Evolutionary conservation across 2,113 vertebrate species (phyloP).

Genomic region (Xiphophorus couchianus): DNA sequence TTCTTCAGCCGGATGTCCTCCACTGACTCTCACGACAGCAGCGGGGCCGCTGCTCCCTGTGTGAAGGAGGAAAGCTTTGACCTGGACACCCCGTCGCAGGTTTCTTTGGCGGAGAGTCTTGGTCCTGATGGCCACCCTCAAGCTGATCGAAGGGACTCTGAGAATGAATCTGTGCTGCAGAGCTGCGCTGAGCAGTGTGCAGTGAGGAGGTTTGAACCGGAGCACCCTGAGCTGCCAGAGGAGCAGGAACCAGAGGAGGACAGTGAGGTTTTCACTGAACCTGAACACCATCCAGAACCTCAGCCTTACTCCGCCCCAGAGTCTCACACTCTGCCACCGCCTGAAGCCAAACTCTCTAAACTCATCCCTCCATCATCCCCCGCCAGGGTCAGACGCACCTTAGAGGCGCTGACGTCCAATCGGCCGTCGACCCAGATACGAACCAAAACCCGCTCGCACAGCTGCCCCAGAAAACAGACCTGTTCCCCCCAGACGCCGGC

Average conservation of each 20-base stretch:
- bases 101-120: conserved; percentile 63
- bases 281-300: conserved; percentile 26
- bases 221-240: conserved; percentile 31
- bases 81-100: conserved; percentile 47
- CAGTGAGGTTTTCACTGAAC: conserved; percentile 2
- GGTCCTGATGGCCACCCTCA: conserved; percentile 68
- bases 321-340: conserved; percentile 16
- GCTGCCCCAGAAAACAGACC: conserved; percentile 72
- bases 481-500: conserved; percentile 66
- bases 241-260: conserved; percentile 25
- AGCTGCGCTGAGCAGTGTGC: conserved; percentile 38
- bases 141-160: conserved; percentile 40
- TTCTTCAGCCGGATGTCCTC: conserved; percentile 85
- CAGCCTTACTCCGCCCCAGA: conserved; percentile 13
- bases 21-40: conserved; percentile 59
- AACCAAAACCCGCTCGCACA: conserved; percentile 59
- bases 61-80: conserved; percentile 60
- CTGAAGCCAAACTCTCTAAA: conserved; percentile 26
- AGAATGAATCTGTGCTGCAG: conserved; percentile 34
- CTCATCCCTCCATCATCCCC: conserved; percentile 68
- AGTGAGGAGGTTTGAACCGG: conserved; percentile 17
- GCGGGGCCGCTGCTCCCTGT: conserved; percentile 32
- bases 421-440: conserved; percentile 16
- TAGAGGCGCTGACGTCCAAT: conserved; percentile 46
- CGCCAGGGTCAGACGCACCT: conserved; percentile 58